These are phyloP conservation scores for Muntiacus reevesi DNA, from an alignment of 2,113 vertebrate genomes.

Conservation along the genomic window DNA sequence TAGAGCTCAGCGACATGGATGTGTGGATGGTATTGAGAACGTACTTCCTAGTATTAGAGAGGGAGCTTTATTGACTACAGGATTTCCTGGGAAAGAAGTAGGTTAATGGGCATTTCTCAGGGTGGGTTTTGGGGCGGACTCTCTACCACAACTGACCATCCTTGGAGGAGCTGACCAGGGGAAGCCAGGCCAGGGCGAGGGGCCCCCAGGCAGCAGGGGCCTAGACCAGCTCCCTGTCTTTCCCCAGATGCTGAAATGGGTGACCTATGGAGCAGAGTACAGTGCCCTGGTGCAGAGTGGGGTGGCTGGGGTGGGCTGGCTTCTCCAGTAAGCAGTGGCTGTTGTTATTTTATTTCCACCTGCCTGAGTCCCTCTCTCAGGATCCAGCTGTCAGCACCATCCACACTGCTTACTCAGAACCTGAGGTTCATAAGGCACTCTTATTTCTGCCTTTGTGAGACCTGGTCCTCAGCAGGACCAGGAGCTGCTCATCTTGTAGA, in stretches of 20 bases:
- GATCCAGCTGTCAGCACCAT: not conserved
- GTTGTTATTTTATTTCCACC: not conserved
- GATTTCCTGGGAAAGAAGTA: not conserved
- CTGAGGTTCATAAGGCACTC: not conserved
- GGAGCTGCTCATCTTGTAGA: not conserved
- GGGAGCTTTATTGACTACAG: fast-evolving
- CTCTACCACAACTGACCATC: too few species aligned
- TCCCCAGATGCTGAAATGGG: not conserved
- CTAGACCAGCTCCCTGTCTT: not conserved
- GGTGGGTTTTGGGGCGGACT: not conserved
- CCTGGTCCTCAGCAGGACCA: not conserved
- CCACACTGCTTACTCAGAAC: not conserved
- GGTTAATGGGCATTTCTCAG: not conserved
- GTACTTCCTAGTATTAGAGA: not conserved
- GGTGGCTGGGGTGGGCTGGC: not conserved
- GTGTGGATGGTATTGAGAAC: fast-evolving
- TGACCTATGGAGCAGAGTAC: fast-evolving
- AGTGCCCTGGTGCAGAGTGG: not conserved
- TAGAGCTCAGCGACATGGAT: not conserved
- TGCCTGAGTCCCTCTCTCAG: not conserved
- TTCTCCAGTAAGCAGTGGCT: not conserved
- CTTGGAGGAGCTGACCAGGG: not conserved
- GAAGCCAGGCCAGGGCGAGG: not conserved
- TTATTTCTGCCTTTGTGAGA: not conserved
- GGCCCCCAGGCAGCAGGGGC: not conserved